These are phyloP conservation scores for Limosa lapponica DNA, from an alignment of 2,797 vertebrate species.

Conservation along the genomic window DNA sequence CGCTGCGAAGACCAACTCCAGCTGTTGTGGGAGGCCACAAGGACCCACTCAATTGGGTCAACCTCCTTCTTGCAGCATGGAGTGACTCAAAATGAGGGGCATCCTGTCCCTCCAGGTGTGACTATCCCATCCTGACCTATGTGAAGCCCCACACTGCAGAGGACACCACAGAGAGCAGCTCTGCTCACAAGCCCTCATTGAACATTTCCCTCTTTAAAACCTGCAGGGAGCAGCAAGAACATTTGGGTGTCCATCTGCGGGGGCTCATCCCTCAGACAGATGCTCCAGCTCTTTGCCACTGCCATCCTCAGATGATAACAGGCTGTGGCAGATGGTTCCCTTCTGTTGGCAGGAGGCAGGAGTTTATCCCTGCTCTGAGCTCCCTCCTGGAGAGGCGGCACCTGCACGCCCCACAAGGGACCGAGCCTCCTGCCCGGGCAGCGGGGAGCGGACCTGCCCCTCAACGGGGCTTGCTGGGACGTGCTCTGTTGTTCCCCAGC, in stretches of 20 bases:
- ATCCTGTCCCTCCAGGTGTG: not conserved
- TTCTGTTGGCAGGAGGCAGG: conserved; percentile 50
- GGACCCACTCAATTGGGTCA: not conserved
- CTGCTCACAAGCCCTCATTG: not conserved
- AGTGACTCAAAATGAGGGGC: not conserved
- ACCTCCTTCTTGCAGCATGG: not conserved
- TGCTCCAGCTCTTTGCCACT: conserved; percentile 61
- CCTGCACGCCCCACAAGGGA: not conserved
- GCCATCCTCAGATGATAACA: conserved; percentile 24
- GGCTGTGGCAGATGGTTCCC: conserved; percentile 59
- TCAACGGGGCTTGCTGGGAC: rapidly evolving
- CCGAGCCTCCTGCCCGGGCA: rapidly evolving
- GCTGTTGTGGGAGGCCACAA: not conserved
- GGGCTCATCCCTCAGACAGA: conserved; percentile 45
- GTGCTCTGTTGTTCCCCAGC: not conserved
- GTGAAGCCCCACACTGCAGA: not conserved
- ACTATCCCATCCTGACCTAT: not conserved
- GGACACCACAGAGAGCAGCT: not conserved
- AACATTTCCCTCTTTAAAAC: conserved; percentile 10
- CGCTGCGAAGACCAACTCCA: not conserved
- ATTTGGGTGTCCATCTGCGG: conserved; percentile 66
- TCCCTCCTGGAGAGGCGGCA: not conserved
- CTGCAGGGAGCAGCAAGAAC: conserved; percentile 27
- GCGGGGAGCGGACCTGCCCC: not conserved
- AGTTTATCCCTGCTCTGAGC: conserved; percentile 2